phyloP scores from a whole-genome alignment of 2,113 vertebrate genomes.

The Rafetus swinhoei region DNA sequence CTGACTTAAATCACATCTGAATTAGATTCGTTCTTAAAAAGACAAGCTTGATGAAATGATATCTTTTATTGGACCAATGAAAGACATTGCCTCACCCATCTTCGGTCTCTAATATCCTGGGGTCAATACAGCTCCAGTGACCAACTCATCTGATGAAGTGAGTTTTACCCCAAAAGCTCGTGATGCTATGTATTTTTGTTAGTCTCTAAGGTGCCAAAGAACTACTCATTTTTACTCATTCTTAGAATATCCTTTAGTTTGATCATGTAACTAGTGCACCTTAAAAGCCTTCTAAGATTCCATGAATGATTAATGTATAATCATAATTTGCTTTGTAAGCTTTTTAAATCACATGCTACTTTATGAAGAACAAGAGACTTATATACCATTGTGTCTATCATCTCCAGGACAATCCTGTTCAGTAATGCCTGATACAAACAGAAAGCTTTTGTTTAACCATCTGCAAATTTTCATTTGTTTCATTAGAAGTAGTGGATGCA shows the following conservation, averaged over 20 bases:
- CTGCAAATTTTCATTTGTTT: constrained; percentile 45
- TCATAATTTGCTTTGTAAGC: constrained; percentile 8
- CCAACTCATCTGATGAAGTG: too few relatives aligned
- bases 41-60: not conserved
- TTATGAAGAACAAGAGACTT: constrained; percentile 45
- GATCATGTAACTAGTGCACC: constrained; percentile 9
- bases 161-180: too few relatives aligned
- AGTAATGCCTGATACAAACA: constrained; percentile 33
- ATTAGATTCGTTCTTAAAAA: not conserved
- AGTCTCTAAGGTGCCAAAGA: too few relatives aligned
- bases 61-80: not conserved
- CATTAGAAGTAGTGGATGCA: constrained; percentile 19
- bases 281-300: not conserved
- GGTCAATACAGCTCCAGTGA: not conserved
- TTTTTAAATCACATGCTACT: constrained; percentile 42
- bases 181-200: too few relatives aligned
- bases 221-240: not conserved
- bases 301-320: not conserved
- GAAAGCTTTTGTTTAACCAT: constrained; percentile 44
- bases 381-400: constrained; percentile 39
- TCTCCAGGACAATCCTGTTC: constrained; percentile 51
- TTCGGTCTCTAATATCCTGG: not conserved
- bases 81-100: not conserved
- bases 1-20: not conserved
- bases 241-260: not conserved